Percentiles rank a stretch among this genome's conserved stretches.
phyloP scores from a whole-genome alignment of 2,888 invertebrate genomes.

The Tetramorium bicarinatum region DNA sequence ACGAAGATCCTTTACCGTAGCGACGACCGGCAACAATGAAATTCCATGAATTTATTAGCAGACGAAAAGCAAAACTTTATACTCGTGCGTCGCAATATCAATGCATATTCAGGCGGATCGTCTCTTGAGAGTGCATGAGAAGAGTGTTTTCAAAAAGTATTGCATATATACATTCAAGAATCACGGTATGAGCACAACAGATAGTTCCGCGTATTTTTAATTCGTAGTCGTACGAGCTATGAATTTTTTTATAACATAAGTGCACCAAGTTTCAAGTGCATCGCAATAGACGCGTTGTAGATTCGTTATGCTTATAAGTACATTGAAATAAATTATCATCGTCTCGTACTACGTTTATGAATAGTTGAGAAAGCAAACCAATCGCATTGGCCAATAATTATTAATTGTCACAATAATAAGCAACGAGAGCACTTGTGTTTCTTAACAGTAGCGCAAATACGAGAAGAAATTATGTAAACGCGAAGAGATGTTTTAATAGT shows the following conservation, averaged over 20 bases:
- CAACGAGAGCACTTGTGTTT: neutral
- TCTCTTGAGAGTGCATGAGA: neutral
- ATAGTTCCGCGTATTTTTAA: slow-evolving; percentile 30
- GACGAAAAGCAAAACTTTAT: neutral
- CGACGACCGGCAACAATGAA: slow-evolving; percentile 49
- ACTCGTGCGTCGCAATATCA: neutral
- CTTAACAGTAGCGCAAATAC: neutral
- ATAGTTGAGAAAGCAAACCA: neutral
- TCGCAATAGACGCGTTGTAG: neutral
- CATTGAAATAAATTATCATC: neutral
- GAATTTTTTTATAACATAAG: slow-evolving; percentile 35
- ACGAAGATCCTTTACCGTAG: slow-evolving; percentile 38
- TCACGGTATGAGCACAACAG: neutral
- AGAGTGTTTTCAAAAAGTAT: neutral
- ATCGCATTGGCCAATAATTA: neutral
- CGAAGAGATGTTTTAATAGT: no score
- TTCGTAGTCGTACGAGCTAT: slow-evolving; percentile 4
- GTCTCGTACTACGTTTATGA: neutral
- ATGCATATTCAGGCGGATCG: neutral
- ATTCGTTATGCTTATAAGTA: neutral
- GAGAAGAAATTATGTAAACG: neutral
- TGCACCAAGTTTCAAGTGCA: slow-evolving; percentile 14
- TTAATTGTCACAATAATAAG: neutral
- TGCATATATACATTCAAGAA: neutral
- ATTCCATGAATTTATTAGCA: slow-evolving; percentile 10